These are phyloP conservation scores for Sitobion miscanthi DNA, from an alignment of 1,140 invertebrate species.

Conservation along the genomic window DNA sequence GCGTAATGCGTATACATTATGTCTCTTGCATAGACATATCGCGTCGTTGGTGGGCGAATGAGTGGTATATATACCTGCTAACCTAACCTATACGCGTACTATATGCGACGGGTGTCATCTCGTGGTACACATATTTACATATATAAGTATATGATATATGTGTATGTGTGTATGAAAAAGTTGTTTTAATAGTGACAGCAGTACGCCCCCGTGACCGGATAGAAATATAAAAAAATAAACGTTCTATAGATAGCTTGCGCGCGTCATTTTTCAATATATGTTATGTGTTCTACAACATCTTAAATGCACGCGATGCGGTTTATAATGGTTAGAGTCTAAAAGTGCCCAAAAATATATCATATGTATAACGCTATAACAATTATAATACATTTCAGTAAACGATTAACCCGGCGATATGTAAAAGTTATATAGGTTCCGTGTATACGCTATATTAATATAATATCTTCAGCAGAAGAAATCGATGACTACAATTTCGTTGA, in stretches of 20 bases:
- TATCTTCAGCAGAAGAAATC: neutral
- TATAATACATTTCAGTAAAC: too few relatives aligned
- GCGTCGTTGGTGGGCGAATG: constrained; percentile 42
- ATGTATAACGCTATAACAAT: too few relatives aligned
- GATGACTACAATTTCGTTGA: neutral
- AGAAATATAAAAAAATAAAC: constrained; percentile 22
- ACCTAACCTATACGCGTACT: neutral
- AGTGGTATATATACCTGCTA: constrained; percentile 1
- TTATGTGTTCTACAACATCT: neutral
- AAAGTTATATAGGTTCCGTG: too few relatives aligned
- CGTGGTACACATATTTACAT: neutral
- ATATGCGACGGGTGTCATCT: constrained; percentile 24
- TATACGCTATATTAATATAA: too few relatives aligned
- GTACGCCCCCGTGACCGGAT: neutral
- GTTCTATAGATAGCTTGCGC: constrained; percentile 22
- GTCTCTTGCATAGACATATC: constrained; percentile 18
- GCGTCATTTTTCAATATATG: neutral
- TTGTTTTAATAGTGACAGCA: constrained; percentile 44
- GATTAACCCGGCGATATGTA: too few relatives aligned
- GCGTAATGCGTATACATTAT: neutral
- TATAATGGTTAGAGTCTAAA: neutral
- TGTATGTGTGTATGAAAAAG: neutral
- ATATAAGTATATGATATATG: neutral
- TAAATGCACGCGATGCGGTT: neutral
- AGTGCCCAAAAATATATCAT: neutral